A percentile compares a stretch with the other conserved stretches of the same genome.
These are phyloP conservation scores for Bucco capensis DNA, from an alignment of 2,113 vertebrate genomes.

Conservation along the genomic window DNA sequence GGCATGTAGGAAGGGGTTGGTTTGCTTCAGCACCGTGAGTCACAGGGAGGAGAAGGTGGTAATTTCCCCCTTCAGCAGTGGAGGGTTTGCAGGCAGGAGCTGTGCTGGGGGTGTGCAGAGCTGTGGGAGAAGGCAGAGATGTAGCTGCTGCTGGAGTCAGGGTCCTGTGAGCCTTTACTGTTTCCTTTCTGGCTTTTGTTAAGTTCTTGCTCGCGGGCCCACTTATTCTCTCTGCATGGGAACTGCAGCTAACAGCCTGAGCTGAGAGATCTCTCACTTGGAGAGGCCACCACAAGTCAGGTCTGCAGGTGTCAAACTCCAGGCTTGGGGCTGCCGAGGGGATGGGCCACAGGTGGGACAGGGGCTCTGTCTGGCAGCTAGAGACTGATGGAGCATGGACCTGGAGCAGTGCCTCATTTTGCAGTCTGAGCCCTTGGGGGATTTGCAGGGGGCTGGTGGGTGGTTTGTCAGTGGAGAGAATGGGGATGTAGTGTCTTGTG, in stretches of 20 bases:
- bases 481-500: no score
- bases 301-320: not conserved
- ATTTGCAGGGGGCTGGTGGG: not conserved
- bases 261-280: not conserved
- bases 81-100: not conserved
- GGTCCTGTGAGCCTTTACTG: not conserved
- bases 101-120: not conserved
- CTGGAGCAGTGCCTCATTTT: accelerated
- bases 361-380: not conserved
- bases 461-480: not conserved
- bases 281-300: not conserved
- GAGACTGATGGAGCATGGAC: accelerated
- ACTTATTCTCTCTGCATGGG: not conserved
- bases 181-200: not conserved
- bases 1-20: not conserved
- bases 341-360: not conserved
- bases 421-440: not conserved
- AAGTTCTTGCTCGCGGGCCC: not conserved
- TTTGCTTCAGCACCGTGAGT: not conserved
- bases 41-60: not conserved
- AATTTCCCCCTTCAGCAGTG: not conserved
- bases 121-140: not conserved
- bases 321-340: not conserved
- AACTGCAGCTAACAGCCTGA: not conserved
- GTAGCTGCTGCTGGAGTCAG: not conserved